Evolutionary conservation across 2,888 invertebrate genomes (phyloP), one percentile per base, ranked within the genome.

Genomic region (Brachynemurus nebulosus): DNA sequence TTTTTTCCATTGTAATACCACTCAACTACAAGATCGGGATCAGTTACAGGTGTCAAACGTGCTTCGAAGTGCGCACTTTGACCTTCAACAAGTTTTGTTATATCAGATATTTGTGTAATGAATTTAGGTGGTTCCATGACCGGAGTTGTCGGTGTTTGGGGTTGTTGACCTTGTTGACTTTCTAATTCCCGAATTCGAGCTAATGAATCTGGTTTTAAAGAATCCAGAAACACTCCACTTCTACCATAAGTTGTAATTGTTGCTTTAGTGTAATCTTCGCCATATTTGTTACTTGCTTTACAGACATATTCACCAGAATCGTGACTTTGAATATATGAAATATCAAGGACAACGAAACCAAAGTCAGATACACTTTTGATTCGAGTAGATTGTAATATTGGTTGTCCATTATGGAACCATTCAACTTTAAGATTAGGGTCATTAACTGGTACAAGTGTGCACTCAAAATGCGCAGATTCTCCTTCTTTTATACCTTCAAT

Each of bases 1-100:
- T 90, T 91, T 63, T 86, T 82, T 47, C 89, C 91, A 59, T 93
- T 90, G 61, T 86, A 90, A 64, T 82, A 90, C 95, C 95, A 95
- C 65, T 95, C 93, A 14, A 95, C 91, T 53, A 81, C 82, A 50
- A 96, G 74, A 54, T 91, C 88, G 4, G 96, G 95, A 69, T 97
- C 97, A 47, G 86, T 89, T 18, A 93, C 80, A 1, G 98, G 98
- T 18, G 88, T 84, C 41, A 97, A 74, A 55, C 89, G 78, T 16
- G 93, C 93, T 66, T 96, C 89, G 54, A 88, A 80, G 74, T 89
- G 93, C 52, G 91, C 92, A 54, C 91, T 86, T 64, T 95, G 92
- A 25, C 95, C 93, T 69, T 98, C 97, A 43, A 85, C 84, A 47
- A 97, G 67, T 61, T 84, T 84, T 2, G 83, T 80, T 8, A 90